These are phyloP conservation scores for Vultur gryphus DNA, from an alignment of 2,797 vertebrate genomes.

Conservation along the genomic window DNA sequence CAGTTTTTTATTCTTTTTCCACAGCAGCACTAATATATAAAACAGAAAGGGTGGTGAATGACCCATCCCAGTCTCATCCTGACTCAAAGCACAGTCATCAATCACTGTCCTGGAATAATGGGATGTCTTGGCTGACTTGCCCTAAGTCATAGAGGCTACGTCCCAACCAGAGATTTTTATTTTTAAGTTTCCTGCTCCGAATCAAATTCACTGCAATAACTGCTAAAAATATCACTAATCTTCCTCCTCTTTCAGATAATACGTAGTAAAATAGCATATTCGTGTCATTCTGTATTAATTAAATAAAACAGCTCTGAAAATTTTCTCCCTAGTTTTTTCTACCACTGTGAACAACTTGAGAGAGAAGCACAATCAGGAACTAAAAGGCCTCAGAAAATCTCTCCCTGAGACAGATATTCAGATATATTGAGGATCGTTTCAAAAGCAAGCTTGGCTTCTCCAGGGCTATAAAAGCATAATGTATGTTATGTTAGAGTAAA, in stretches of 20 bases:
- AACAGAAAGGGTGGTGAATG: neutral
- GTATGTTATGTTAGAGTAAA: neutral
- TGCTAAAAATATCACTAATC: neutral
- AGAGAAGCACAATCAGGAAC: neutral
- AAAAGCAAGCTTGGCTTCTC: neutral
- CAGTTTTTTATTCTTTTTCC: neutral
- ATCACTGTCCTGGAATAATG: neutral
- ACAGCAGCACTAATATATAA: neutral
- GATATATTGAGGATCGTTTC: neutral
- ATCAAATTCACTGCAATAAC: neutral
- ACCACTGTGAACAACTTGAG: neutral
- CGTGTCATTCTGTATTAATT: neutral
- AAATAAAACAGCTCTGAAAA: neutral
- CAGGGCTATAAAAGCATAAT: neutral
- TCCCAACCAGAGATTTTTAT: neutral
- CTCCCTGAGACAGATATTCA: neutral
- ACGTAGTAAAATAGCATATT: neutral
- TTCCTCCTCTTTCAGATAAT: neutral
- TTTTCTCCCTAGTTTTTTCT: neutral
- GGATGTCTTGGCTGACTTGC: neutral
- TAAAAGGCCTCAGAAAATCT: neutral
- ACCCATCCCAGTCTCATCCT: neutral
- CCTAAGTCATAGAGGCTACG: neutral
- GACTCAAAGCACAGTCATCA: neutral
- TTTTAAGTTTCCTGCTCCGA: neutral